Evolutionary conservation across 2,797 vertebrate genomes (phyloP).

Genomic region (Poecile montanus): DNA sequence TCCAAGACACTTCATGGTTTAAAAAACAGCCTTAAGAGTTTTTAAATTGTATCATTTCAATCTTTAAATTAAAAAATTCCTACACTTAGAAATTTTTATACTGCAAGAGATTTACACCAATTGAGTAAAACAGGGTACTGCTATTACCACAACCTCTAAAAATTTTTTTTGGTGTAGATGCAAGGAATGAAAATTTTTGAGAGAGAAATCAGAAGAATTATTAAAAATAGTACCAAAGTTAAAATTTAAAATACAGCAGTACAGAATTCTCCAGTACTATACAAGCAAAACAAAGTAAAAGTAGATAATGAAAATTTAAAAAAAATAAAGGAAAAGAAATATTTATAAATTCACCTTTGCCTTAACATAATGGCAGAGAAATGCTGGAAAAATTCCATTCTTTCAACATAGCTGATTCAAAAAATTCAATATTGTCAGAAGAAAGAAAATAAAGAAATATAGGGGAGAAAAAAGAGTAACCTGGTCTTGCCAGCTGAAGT

Average conservation of each 20-base stretch:
- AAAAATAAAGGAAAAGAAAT: accelerated
- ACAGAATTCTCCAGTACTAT: background rate
- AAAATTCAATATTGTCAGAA: constrained; percentile 44
- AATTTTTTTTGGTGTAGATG: background rate
- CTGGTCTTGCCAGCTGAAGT: constrained; percentile 6
- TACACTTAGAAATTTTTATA: background rate
- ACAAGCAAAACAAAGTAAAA: background rate
- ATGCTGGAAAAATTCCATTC: background rate
- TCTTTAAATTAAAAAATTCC: background rate
- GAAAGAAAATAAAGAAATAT: constrained; percentile 50
- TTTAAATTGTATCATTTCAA: background rate
- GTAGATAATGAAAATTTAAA: accelerated
- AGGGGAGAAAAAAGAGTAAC: background rate
- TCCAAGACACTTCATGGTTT: background rate
- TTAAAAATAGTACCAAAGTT: background rate
- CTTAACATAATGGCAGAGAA: background rate
- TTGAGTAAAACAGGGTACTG: background rate
- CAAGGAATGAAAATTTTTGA: background rate
- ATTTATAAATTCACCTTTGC: background rate
- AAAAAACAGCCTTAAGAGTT: background rate
- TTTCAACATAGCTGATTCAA: background rate
- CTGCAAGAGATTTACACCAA: background rate
- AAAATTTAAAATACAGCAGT: background rate
- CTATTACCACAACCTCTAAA: background rate
- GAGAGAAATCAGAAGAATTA: background rate